A percentile compares a stretch with the other conserved stretches of the same genome.
Evolutionary conservation across 2,888 invertebrate genomes (phyloP).

Genomic region (Xiphydria camelus): DNA sequence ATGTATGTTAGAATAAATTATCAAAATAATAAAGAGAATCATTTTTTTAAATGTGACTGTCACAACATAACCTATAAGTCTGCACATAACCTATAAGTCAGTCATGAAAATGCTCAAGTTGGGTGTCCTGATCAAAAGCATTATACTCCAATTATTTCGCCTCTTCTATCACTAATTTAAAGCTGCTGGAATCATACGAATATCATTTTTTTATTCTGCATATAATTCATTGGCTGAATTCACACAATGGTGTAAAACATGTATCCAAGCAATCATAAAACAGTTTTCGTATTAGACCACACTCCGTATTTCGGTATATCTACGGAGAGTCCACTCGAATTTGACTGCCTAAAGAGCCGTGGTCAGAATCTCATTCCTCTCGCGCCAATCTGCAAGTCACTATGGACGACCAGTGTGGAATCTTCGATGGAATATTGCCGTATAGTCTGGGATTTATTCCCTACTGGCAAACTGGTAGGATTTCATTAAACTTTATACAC

Average conservation of each 20-base stretch:
- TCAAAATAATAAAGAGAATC: no score
- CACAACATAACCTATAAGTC: no score
- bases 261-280: constrained; percentile 87
- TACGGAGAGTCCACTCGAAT: constrained; percentile 80
- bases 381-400: constrained; percentile 84
- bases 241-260: constrained; percentile 52
- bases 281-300: constrained; percentile 93
- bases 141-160: no score
- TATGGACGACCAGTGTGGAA: constrained; percentile 97
- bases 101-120: no score
- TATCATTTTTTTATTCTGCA: no score
- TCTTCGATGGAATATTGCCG: constrained; percentile 94
- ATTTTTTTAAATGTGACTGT: no score
- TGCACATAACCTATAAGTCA: no score
- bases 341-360: constrained; percentile 65
- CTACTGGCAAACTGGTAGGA: constrained; percentile 80
- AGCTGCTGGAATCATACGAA: no score
- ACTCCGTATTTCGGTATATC: constrained; percentile 89
- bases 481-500: constrained; percentile 6
- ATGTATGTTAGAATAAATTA: no score
- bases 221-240: no score
- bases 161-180: no score
- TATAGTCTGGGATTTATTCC: constrained; percentile 97
- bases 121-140: no score
- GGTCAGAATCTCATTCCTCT: constrained; percentile 74